phyloP scores from a whole-genome alignment of 1,140 invertebrate genomes.

The Drosophila lini region DNA sequence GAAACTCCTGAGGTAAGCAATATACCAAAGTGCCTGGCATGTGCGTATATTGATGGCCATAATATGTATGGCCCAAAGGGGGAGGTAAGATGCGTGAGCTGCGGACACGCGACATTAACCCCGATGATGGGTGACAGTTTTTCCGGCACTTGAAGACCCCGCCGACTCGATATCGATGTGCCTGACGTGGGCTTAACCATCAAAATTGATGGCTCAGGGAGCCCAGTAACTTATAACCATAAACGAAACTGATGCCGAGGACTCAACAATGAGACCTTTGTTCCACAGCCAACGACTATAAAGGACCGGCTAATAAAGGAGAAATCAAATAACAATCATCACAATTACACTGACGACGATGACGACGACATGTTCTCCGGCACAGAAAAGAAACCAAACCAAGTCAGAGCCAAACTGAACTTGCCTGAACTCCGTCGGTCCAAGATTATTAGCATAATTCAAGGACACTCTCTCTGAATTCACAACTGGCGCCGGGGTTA shows the following conservation, averaged over 20 bases:
- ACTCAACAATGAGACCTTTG: slow-evolving; percentile 28
- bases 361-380: slow-evolving; percentile 10
- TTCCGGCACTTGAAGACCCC: slow-evolving; percentile 28
- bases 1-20: slow-evolving; percentile 35
- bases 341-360: slow-evolving; percentile 30
- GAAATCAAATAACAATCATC: slow-evolving; percentile 49
- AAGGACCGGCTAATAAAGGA: slow-evolving; percentile 39
- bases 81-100: slow-evolving; percentile 25
- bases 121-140: slow-evolving; percentile 45
- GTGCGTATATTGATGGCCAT: slow-evolving; percentile 10
- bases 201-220: slow-evolving; percentile 47
- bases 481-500: slow-evolving; percentile 29
- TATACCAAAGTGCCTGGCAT: slow-evolving; percentile 27
- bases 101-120: slow-evolving; percentile 38
- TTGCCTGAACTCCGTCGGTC: slow-evolving; percentile 19
- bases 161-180: neutral
- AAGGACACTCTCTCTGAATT: neutral
- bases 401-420: slow-evolving; percentile 15
- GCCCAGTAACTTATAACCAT: slow-evolving; percentile 46
- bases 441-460: slow-evolving; percentile 44
- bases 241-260: slow-evolving; percentile 25
- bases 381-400: neutral
- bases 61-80: slow-evolving; percentile 16
- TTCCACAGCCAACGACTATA: slow-evolving; percentile 22
- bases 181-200: slow-evolving; percentile 21